Conservation (phyloP, 2,113 vertebrate genomes). For the Hydrolagus affinis region DNA sequence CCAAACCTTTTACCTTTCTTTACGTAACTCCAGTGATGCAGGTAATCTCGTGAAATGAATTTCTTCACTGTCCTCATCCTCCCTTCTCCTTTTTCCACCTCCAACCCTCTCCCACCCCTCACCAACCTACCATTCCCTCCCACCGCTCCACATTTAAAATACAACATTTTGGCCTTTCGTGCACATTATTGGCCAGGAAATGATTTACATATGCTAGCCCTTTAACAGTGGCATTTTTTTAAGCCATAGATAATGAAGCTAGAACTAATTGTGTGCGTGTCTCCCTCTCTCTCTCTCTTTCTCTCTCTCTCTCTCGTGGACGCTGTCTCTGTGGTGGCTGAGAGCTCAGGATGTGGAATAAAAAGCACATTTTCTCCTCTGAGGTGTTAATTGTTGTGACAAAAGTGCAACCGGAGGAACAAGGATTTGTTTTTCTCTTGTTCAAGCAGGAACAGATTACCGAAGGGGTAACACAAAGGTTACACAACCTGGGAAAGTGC, state of each 20-base stretch:
- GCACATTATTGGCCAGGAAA: not conserved
- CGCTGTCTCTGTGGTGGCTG: not conserved
- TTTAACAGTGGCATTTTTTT: not conserved
- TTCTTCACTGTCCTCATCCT: no score
- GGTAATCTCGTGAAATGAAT: no score
- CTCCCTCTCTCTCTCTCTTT: not conserved
- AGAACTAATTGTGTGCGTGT: not conserved
- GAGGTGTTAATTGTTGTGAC: not conserved
- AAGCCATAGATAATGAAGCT: not conserved
- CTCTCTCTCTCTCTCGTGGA: not conserved
- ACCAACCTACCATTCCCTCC: no score
- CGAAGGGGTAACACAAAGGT: slow-evolving; percentile 49
- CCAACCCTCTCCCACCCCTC: no score
- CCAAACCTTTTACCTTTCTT: no score
- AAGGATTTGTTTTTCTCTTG: not conserved
- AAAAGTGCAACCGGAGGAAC: not conserved
- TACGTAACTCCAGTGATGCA: no score
- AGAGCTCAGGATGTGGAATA: not conserved
- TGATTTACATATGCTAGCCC: not conserved
- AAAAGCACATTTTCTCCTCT: not conserved
- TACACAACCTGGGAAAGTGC: slow-evolving; percentile 51
- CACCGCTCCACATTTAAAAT: not conserved
- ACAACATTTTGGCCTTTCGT: not conserved
- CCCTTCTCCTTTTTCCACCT: no score
- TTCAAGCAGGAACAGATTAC: slow-evolving; percentile 39